A percentile compares a stretch with the other conserved stretches of the same genome.
Evolutionary conservation across 2,797 vertebrate genomes (phyloP).

Genomic region (Mastacembelus armatus): DNA sequence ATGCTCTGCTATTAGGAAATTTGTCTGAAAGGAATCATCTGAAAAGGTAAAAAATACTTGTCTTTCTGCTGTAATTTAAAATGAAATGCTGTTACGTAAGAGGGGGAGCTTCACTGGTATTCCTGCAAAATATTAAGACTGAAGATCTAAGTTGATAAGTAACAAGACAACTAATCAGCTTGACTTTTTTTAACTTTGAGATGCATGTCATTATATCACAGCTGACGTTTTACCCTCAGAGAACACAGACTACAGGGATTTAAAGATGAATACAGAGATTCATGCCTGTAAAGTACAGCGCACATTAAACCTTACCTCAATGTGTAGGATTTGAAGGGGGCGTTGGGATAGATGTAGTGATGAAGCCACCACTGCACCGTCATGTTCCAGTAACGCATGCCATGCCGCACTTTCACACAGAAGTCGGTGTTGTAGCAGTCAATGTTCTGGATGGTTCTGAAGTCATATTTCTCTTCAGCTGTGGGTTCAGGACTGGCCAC

Average conservation of each 20-base stretch:
- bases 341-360: conserved; percentile 91
- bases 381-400: conserved; percentile 98
- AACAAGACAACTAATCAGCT: not conserved
- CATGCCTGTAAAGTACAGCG: not conserved
- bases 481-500: conserved; percentile 73
- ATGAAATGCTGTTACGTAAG: too few relatives aligned
- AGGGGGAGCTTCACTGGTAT: not conserved
- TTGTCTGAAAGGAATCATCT: too few relatives aligned
- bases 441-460: conserved; percentile 92
- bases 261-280: not conserved
- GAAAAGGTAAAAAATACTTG: not conserved
- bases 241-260: too few relatives aligned
- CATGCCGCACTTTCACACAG: conserved; percentile 93
- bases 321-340: conserved; percentile 87
- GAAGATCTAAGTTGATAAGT: not conserved
- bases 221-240: too few relatives aligned
- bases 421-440: conserved; percentile 93
- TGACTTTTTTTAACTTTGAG: not conserved
- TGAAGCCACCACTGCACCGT: conserved; percentile 96
- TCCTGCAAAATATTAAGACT: not conserved
- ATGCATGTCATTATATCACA: not conserved
- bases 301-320: conserved; percentile 81
- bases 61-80: not conserved
- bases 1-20: too few relatives aligned
- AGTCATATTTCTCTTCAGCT: conserved; percentile 84